Evolutionary conservation across 2,888 invertebrate genomes (phyloP).

Genomic region (Synergus umbraculus): DNA sequence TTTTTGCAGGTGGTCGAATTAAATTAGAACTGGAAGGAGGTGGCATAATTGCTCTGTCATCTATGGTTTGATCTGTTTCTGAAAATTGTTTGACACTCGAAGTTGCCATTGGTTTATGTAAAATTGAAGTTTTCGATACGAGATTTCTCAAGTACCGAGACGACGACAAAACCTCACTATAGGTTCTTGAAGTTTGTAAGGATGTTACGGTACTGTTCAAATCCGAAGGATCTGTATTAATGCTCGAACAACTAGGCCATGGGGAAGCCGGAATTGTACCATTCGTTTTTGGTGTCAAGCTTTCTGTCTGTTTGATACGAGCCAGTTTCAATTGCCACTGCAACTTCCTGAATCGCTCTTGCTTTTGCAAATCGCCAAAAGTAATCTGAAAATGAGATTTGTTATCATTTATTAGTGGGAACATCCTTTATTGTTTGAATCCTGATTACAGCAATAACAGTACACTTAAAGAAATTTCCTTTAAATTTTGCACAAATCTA

Average conservation of each 20-base stretch:
- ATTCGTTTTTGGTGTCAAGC: conserved; percentile 28
- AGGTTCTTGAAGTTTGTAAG: conserved; percentile 52
- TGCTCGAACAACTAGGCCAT: conserved; percentile 64
- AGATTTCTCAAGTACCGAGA: conserved; percentile 66
- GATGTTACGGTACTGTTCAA: conserved; percentile 49
- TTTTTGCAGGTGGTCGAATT: conserved; percentile 21
- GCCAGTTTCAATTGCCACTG: conserved; percentile 61
- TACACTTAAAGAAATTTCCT: background rate
- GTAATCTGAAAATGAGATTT: conserved; percentile 53
- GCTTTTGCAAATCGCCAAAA: conserved; percentile 60
- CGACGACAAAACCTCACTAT: conserved; percentile 67
- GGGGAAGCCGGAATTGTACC: conserved; percentile 30
- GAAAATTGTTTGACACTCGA: conserved; percentile 62
- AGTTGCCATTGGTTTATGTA: conserved; percentile 52
- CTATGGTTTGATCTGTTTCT: conserved; percentile 14
- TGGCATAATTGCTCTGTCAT: conserved; percentile 63
- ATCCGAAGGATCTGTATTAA: conserved; percentile 59
- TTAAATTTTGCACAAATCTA: too few species aligned
- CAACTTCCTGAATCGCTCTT: conserved; percentile 64
- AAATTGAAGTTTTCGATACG: conserved; percentile 45
- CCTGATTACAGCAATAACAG: too few species aligned
- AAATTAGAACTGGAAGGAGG: conserved; percentile 56
- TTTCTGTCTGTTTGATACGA: conserved; percentile 43
- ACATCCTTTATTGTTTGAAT: too few species aligned
- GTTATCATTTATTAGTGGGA: background rate